These are phyloP conservation scores for Nomada ferruginata DNA, from an alignment of 2,888 invertebrate genomes.

Conservation along the genomic window DNA sequence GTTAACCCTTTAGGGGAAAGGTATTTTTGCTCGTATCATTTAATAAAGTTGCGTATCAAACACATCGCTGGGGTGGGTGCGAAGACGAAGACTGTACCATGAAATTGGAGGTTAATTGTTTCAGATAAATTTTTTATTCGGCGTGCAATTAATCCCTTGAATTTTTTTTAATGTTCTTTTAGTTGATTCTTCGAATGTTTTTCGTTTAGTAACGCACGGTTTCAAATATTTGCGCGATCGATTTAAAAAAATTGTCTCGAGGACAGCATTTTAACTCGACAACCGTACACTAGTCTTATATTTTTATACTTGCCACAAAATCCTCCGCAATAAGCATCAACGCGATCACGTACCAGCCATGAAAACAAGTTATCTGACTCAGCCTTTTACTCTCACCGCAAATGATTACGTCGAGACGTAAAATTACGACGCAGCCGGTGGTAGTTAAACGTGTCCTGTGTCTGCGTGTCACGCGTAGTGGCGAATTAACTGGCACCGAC, in stretches of 20 bases:
- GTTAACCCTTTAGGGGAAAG: background rate
- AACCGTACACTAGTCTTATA: no score
- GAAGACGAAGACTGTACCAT: background rate
- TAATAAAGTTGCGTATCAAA: background rate
- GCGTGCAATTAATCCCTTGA: no score
- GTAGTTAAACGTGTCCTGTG: conserved; percentile 10
- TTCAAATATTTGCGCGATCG: no score
- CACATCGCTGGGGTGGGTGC: background rate
- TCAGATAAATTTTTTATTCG: no score
- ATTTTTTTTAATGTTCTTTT: no score
- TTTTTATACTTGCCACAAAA: no score
- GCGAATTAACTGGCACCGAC: conserved; percentile 21
- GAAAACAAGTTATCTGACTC: background rate
- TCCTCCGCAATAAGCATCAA: no score
- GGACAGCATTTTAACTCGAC: no score
- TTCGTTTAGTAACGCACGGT: no score
- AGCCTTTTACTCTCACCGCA: background rate
- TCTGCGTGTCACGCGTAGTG: conserved; percentile 4
- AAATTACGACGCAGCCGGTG: background rate
- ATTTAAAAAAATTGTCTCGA: no score
- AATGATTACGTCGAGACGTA: background rate
- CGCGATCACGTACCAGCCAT: background rate
- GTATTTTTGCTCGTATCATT: background rate
- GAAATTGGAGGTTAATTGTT: no score
- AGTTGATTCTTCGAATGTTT: no score